These are phyloP conservation scores for Polyploca ridens DNA, from an alignment of 2,888 invertebrate genomes.

Conservation along the genomic window DNA sequence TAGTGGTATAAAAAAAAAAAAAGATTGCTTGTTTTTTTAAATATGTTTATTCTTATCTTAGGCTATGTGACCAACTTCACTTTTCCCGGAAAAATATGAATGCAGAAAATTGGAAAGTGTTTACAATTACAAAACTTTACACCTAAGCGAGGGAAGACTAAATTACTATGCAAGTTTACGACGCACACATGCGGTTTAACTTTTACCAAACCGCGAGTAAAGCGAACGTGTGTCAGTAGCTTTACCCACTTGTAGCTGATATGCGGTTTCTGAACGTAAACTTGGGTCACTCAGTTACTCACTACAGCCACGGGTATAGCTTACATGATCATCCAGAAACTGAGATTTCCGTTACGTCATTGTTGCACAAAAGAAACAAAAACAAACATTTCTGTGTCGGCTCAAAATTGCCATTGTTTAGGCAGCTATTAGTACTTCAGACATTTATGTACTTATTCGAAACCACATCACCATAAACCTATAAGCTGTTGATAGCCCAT, in stretches of 20 bases:
- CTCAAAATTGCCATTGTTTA: too few relatives aligned
- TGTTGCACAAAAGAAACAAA: too few relatives aligned
- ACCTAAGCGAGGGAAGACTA: conserved; percentile 36
- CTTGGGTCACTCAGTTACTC: conserved; percentile 14
- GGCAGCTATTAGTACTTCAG: too few relatives aligned
- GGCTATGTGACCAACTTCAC: neutral
- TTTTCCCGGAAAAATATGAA: neutral
- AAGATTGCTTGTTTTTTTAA: too few relatives aligned
- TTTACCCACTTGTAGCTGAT: conserved; percentile 63
- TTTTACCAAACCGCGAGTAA: conserved; percentile 64
- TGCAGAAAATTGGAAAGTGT: conserved; percentile 15
- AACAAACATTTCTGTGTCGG: too few relatives aligned
- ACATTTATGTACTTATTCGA: too few relatives aligned
- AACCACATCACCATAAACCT: conserved; percentile 5
- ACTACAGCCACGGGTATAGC: conserved; percentile 15
- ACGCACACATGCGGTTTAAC: conserved; percentile 54
- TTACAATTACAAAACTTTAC: conserved; percentile 27
- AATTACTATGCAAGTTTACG: conserved; percentile 48
- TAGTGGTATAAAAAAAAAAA: too few relatives aligned
- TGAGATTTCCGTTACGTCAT: neutral
- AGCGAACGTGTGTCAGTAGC: conserved; percentile 61
- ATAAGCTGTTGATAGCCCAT: too few relatives aligned
- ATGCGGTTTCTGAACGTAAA: conserved; percentile 56
- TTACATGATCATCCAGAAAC: neutral
- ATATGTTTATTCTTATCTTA: neutral